Evolutionary conservation across 1,140 invertebrate genomes (phyloP).

Genomic region (Araneus ventricosus): DNA sequence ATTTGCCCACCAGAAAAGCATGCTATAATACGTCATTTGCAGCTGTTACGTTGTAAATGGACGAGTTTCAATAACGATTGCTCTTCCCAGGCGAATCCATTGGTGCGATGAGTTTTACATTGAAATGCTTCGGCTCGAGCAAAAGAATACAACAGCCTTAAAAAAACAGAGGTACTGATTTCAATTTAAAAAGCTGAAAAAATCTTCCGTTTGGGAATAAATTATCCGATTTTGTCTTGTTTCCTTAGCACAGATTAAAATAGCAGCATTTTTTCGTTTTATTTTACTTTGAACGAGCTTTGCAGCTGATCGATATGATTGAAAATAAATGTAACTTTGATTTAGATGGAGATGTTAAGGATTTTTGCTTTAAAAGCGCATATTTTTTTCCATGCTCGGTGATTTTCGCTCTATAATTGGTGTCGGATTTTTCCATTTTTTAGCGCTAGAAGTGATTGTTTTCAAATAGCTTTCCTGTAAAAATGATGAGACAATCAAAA

Average conservation of each 20-base stretch:
- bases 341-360: slow-evolving; percentile 28
- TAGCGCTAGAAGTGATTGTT: not conserved
- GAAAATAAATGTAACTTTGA: slow-evolving; percentile 26
- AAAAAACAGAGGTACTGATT: slow-evolving; percentile 19
- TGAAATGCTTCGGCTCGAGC: not conserved
- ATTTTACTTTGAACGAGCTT: not conserved
- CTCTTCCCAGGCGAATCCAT: not conserved
- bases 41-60: slow-evolving; percentile 43
- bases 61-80: slow-evolving; percentile 56
- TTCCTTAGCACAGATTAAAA: slow-evolving; percentile 15
- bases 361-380: not conserved
- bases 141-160: slow-evolving; percentile 12
- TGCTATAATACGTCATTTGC: slow-evolving; percentile 49
- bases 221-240: slow-evolving; percentile 34
- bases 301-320: not conserved
- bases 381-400: not conserved
- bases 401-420: not conserved
- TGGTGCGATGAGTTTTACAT: slow-evolving; percentile 12
- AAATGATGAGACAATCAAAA: slow-evolving; percentile 2
- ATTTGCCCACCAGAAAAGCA: slow-evolving; percentile 7
- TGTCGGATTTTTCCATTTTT: not conserved
- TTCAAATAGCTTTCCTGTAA: not conserved
- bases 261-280: not conserved
- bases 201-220: not conserved
- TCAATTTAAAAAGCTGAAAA: slow-evolving; percentile 25